phyloP scores from a whole-genome alignment of 1,140 invertebrate genomes.

The Polyergus mexicanus region DNA sequence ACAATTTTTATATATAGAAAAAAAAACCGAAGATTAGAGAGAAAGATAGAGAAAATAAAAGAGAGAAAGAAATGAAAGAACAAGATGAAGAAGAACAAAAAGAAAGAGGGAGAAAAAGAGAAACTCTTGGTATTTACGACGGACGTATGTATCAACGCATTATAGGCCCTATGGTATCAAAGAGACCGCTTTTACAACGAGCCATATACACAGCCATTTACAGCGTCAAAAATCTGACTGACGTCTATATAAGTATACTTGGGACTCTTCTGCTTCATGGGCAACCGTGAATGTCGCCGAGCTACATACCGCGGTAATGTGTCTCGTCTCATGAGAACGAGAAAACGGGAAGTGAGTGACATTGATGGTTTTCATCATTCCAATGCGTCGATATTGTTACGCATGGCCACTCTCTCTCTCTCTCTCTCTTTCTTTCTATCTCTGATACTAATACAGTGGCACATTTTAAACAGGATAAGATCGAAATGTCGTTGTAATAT shows the following conservation, averaged over 20 bases:
- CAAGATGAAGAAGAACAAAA: slow-evolving; percentile 26
- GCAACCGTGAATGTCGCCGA: slow-evolving; percentile 57
- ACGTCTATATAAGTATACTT: slow-evolving; percentile 82
- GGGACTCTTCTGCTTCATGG: slow-evolving; percentile 45
- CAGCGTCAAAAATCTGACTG: slow-evolving; percentile 82
- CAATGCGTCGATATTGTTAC: neutral
- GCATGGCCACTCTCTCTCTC: too few relatives aligned
- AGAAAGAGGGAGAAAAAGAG: slow-evolving; percentile 32
- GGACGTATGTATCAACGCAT: slow-evolving; percentile 80
- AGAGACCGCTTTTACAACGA: slow-evolving; percentile 84
- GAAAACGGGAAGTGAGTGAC: slow-evolving; percentile 6
- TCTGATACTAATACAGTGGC: neutral
- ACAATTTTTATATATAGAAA: slow-evolving; percentile 12
- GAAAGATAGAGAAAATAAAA: slow-evolving; percentile 5
- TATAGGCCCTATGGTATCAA: slow-evolving; percentile 82
- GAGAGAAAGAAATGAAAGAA: neutral
- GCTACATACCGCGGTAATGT: slow-evolving; percentile 22
- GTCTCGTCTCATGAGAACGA: slow-evolving; percentile 33
- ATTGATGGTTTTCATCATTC: neutral
- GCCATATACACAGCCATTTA: slow-evolving; percentile 83
- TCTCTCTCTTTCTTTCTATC: too few relatives aligned
- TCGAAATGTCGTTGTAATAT: neutral
- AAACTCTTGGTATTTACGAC: slow-evolving; percentile 82
- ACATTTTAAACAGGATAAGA: neutral
- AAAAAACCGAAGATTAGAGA: neutral